Percentiles rank a stretch among this genome's conserved stretches.
phyloP scores from a whole-genome alignment of 2,797 vertebrate species.

The Hipposideros larvatus region DNA sequence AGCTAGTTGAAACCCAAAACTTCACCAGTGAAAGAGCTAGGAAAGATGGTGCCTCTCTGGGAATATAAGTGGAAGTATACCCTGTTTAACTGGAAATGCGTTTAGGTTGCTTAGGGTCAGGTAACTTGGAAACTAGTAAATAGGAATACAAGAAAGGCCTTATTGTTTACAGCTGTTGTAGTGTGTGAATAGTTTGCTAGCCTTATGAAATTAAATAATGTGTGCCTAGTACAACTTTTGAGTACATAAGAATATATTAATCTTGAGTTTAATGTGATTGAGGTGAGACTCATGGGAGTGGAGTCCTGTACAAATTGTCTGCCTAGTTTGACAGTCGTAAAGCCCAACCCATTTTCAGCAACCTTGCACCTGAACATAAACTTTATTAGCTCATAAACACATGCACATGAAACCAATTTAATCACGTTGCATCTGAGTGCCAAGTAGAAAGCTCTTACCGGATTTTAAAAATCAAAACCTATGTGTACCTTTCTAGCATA shows the following conservation, averaged over 20 bases:
- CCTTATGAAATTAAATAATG: not conserved
- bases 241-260: not conserved
- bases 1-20: not conserved
- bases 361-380: not conserved
- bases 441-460: not conserved
- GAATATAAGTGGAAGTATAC: not conserved
- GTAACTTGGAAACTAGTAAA: constrained; percentile 1
- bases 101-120: not conserved
- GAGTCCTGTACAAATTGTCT: not conserved
- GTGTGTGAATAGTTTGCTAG: not conserved
- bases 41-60: not conserved
- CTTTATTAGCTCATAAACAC: not conserved
- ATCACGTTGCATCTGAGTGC: not conserved
- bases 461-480: not conserved
- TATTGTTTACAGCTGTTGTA: not conserved
- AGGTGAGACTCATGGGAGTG: not conserved
- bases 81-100: not conserved
- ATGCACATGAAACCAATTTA: not conserved
- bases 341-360: not conserved
- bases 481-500: not conserved
- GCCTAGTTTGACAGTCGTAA: not conserved
- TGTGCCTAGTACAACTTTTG: not conserved
- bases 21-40: not conserved
- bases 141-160: not conserved
- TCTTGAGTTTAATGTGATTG: not conserved